Conservation (phyloP, 2,888 invertebrate species). For the Mimas tiliae region DNA sequence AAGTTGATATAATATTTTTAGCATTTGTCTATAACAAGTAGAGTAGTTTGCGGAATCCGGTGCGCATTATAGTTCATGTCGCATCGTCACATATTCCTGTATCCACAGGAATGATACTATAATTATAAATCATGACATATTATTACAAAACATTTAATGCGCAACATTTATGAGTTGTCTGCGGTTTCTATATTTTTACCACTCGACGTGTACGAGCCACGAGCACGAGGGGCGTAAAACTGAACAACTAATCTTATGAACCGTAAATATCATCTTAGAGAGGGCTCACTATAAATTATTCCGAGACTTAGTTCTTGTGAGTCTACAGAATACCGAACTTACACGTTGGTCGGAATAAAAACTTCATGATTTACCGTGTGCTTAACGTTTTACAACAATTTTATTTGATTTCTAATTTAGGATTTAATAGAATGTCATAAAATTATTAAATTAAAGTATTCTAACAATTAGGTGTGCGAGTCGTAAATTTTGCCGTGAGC, state of each 20-base stretch:
- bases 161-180: slow-evolving; percentile 24
- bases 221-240: slow-evolving; percentile 12
- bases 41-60: slow-evolving; percentile 1
- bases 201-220: not conserved
- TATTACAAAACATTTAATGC: slow-evolving; percentile 27
- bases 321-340: not conserved
- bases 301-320: slow-evolving; percentile 10
- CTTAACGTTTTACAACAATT: not conserved
- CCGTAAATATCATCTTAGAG: slow-evolving; percentile 19
- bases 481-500: not conserved
- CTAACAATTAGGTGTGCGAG: slow-evolving; percentile 1
- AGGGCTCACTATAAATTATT: slow-evolving; percentile 22
- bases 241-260: slow-evolving; percentile 21
- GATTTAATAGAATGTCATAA: slow-evolving; percentile 16
- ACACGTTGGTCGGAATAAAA: not conserved
- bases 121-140: slow-evolving; percentile 28
- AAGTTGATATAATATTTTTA: not conserved
- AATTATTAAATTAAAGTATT: slow-evolving; percentile 14
- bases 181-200: slow-evolving; percentile 28
- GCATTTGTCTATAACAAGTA: not conserved
- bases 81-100: not conserved
- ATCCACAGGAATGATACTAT: too few relatives aligned
- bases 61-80: not conserved
- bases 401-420: slow-evolving; percentile 11
- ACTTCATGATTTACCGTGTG: not conserved